Percentiles rank a stretch among this genome's conserved stretches.
Evolutionary conservation across 92 coral and sea anemone genomes (phyloP).

Genomic region (Palythoa grandis): DNA sequence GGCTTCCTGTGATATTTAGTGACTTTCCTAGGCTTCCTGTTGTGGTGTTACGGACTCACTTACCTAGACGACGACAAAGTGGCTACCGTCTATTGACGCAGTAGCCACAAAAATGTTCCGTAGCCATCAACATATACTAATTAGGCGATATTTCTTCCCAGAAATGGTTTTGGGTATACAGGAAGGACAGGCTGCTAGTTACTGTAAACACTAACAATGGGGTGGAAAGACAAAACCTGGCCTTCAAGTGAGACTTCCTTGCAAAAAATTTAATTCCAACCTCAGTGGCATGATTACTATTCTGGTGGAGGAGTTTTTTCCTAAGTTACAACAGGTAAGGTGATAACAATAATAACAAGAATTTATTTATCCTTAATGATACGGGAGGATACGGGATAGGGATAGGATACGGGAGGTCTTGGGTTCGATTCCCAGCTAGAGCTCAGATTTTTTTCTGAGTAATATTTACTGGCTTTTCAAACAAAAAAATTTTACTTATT

Average conservation of each 20-base stretch:
- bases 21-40: too few species aligned
- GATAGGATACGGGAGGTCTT: too few species aligned
- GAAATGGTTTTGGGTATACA: constrained; percentile 11
- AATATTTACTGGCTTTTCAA: too few species aligned
- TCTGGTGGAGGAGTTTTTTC: constrained; percentile 35
- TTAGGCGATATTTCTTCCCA: background rate
- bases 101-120: background rate
- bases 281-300: constrained; percentile 39
- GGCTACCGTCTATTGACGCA: too few species aligned
- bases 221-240: constrained; percentile 34
- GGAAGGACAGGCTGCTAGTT: background rate
- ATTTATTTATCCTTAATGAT: too few species aligned
- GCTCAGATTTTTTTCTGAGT: too few species aligned
- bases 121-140: background rate
- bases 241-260: constrained; percentile 39
- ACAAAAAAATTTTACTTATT: too few species aligned
- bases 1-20: too few species aligned
- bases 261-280: constrained; percentile 12
- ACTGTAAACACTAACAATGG: background rate
- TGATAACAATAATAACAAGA: background rate
- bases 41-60: too few species aligned
- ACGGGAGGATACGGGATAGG: too few species aligned
- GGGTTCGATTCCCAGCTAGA: too few species aligned
- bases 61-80: too few species aligned
- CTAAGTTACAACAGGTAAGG: constrained; percentile 35